These are phyloP conservation scores for Drosophila hamatofila DNA, from an alignment of 2,888 invertebrate genomes.

Conservation along the genomic window DNA sequence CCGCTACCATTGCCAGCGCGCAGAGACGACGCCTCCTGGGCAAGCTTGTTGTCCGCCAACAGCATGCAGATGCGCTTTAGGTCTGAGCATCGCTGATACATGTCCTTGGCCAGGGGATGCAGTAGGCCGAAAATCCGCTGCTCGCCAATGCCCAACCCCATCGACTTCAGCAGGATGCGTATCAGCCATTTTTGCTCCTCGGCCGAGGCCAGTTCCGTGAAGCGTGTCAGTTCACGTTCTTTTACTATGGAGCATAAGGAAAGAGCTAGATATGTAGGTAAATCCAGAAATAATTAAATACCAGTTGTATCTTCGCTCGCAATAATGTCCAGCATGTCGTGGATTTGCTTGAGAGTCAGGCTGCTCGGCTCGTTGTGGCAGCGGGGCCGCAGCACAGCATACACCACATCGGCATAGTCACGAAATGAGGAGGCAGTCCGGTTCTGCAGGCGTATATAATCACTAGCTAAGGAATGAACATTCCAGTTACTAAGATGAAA, in stretches of 20 bases:
- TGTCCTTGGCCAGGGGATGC: constrained; percentile 92
- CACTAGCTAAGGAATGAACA: constrained; percentile 80
- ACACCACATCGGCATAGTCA: constrained; percentile 94
- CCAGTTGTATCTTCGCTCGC: constrained; percentile 88
- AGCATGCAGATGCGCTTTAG: constrained; percentile 88
- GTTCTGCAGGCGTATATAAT: constrained; percentile 82
- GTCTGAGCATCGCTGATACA: constrained; percentile 90
- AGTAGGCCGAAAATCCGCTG: constrained; percentile 89
- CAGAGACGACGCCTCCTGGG: neutral
- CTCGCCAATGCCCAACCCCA: constrained; percentile 91
- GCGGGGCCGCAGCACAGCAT: constrained; percentile 88
- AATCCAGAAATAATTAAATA: constrained; percentile 66
- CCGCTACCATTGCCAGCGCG: constrained; percentile 15
- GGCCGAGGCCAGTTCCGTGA: constrained; percentile 89
- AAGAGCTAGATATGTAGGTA: neutral
- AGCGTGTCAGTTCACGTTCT: constrained; percentile 88
- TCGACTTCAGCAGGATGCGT: constrained; percentile 93
- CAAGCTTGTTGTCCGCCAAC: constrained; percentile 64
- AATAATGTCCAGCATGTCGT: constrained; percentile 91
- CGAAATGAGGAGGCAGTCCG: constrained; percentile 80
- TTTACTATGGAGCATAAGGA: constrained; percentile 76
- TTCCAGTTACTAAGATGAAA: neutral
- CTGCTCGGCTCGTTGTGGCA: constrained; percentile 84
- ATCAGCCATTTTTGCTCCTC: constrained; percentile 96
- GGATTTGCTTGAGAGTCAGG: constrained; percentile 90